Base-by-base conservation (phyloP, 2,113 vertebrate species). In the Eulacestoma nigropectus region DNA sequence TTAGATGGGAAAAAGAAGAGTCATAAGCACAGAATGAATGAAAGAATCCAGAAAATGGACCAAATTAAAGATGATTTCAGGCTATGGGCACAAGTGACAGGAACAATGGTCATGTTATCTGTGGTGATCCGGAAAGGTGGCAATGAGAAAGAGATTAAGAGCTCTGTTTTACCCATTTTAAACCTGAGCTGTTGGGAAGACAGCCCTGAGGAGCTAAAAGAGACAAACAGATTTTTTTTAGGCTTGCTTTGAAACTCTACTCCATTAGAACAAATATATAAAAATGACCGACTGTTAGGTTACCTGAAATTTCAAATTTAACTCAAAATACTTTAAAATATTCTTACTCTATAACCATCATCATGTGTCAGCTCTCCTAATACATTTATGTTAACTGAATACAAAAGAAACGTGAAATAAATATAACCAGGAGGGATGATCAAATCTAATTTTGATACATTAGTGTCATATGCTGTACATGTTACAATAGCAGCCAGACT, bases 361-460 rank as follows among this genome's bases (percentile, higher is more conserved):
- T 96, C 98, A 98, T 98, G 97, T 98, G 98, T 98, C 98, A 98
- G 98, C 96, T 98, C 97, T 97, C 97, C 96, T 98, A 98, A 98
- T 98, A 98, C 95, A 97, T 98, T 98, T 98, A 98, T 96, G 98
- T 98, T 98, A 99, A 99, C 98, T 98, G 98, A 98, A 98, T 98
- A 99, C 98, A 98, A 98, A 98, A 99, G 98, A 99, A 98, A 99
- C 95, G 98, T 99, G 99, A 99, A 99, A 99, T 98, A 99, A 99
- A 99, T 98, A 98, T 98, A 99, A 99, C 98, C 98, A 98, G 98
- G 95, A 98, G 98, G 98, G 98, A 98, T 93, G 97, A 98, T 98
- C 98, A 98, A 99, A 99, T 99, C 98, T 98, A 99, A 99, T 99
- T 99, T 98, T 98, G 98, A 98, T 98, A 98, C 98, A 99, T 99